These are phyloP conservation scores for Lerema accius DNA, from an alignment of 1,140 invertebrate genomes.

Conservation along the genomic window DNA sequence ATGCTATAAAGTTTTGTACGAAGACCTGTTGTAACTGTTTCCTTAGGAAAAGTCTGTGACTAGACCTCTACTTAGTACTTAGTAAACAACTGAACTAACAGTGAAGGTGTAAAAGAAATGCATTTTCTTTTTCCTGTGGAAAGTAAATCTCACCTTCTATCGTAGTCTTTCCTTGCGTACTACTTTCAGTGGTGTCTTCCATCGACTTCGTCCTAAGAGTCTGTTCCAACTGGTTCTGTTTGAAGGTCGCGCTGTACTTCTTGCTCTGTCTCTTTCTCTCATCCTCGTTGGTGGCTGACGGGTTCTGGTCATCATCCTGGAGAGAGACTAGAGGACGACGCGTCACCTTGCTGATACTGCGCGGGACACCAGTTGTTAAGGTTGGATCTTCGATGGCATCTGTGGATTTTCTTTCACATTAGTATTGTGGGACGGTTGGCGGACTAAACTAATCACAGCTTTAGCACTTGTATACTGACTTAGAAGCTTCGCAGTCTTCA, in stretches of 20 bases:
- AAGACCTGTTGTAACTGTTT: too few relatives aligned
- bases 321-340: constrained; percentile 58
- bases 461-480: too few relatives aligned
- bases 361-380: constrained; percentile 36
- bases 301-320: constrained; percentile 62
- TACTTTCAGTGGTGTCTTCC: constrained; percentile 44
- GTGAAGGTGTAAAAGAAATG: too few relatives aligned
- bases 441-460: too few relatives aligned
- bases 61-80: too few relatives aligned
- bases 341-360: constrained; percentile 49
- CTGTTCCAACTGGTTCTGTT: constrained; percentile 69
- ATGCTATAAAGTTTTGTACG: too few relatives aligned
- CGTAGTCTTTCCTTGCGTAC: constrained; percentile 54
- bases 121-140: too few relatives aligned
- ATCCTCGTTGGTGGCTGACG: constrained; percentile 70
- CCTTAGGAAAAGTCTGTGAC: too few relatives aligned
- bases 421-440: too few relatives aligned
- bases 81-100: neutral
- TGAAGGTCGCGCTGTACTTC: constrained; percentile 71
- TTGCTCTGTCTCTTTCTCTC: constrained; percentile 74
- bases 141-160: constrained; percentile 48
- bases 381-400: constrained; percentile 65
- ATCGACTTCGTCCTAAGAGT: constrained; percentile 48
- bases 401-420: constrained; percentile 28
- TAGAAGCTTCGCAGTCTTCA: too few relatives aligned